phyloP scores from a whole-genome alignment of 2,797 vertebrate species.

The Labroides dimidiatus region DNA sequence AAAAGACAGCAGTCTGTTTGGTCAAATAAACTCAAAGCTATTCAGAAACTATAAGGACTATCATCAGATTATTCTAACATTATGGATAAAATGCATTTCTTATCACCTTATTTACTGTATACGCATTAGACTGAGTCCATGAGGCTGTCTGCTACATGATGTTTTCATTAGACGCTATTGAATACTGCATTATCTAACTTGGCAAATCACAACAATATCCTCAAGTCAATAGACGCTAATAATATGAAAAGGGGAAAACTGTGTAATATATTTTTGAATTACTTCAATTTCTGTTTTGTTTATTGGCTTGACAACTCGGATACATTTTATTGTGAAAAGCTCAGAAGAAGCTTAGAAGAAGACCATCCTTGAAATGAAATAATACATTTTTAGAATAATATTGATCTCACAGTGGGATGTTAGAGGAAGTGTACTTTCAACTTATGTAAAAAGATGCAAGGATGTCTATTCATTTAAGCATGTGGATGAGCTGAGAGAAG shows the following conservation, averaged over 20 bases:
- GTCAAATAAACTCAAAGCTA: conserved; percentile 55
- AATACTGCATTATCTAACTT: conserved; percentile 7
- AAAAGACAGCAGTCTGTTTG: conserved; percentile 63
- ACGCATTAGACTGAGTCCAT: conserved; percentile 31
- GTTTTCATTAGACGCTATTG: conserved; percentile 16
- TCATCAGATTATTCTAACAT: conserved; percentile 47
- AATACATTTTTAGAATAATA: conserved; percentile 26
- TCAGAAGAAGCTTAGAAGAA: conserved; percentile 26
- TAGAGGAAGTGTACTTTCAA: conserved; percentile 53
- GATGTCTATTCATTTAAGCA: conserved; percentile 73
- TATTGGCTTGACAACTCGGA: conserved; percentile 18
- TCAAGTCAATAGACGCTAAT: conserved; percentile 7
- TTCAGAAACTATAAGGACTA: conserved; percentile 30
- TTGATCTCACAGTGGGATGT: conserved; percentile 51
- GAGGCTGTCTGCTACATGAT: conserved; percentile 47
- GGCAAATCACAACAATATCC: conserved; percentile 2
- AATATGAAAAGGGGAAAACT: neutral
- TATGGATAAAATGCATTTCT: conserved; percentile 37
- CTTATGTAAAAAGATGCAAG: conserved; percentile 67
- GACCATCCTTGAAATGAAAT: conserved; percentile 36
- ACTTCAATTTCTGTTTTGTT: conserved; percentile 9
- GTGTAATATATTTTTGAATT: conserved; percentile 6
- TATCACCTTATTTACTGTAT: conserved; percentile 16
- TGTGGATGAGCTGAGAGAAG: conserved; percentile 74
- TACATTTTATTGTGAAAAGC: conserved; percentile 12